A percentile compares a stretch with the other conserved stretches of the same genome.
These are phyloP conservation scores for Drosophila mercatorum DNA, from an alignment of 2,888 invertebrate species.

Conservation along the genomic window DNA sequence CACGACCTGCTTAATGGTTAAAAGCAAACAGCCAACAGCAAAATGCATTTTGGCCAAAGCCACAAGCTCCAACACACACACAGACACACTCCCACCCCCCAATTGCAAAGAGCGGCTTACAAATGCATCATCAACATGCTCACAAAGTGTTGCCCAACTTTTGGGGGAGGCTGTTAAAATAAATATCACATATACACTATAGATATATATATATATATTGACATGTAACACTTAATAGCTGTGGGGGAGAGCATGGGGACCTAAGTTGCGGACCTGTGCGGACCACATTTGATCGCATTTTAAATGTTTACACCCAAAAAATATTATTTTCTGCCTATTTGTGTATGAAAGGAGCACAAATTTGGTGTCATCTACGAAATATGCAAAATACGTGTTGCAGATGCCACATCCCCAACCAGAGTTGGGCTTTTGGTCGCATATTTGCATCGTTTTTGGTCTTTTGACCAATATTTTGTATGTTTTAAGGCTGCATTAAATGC, in stretches of 20 bases:
- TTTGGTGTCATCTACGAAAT: constrained; percentile 44
- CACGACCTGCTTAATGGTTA: constrained; percentile 71
- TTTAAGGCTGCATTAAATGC: constrained; percentile 38
- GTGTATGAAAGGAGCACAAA: constrained; percentile 28
- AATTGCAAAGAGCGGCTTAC: constrained; percentile 27
- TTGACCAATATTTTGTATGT: constrained; percentile 40
- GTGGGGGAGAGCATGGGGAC: no score
- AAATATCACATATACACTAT: constrained; percentile 38
- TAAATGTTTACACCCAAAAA: constrained; percentile 45
- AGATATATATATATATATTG: constrained; percentile 24
- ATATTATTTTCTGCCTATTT: constrained; percentile 35
- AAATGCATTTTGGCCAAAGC: constrained; percentile 71
- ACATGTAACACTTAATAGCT: constrained; percentile 30
- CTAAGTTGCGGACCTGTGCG: background rate
- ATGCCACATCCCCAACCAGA: no score
- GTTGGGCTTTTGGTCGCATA: constrained; percentile 10
- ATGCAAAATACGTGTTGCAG: constrained; percentile 46
- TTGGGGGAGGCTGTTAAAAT: constrained; percentile 27
- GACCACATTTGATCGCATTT: constrained; percentile 56
- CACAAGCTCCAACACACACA: constrained; percentile 43
- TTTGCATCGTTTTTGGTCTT: constrained; percentile 18
- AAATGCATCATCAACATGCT: constrained; percentile 59
- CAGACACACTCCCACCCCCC: constrained; percentile 13
- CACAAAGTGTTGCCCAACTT: constrained; percentile 51
- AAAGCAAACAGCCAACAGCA: constrained; percentile 69